Percentiles rank a stretch among this genome's conserved stretches.
phyloP scores from a whole-genome alignment of 2,797 vertebrate species.

The Sorex maritimensis region DNA sequence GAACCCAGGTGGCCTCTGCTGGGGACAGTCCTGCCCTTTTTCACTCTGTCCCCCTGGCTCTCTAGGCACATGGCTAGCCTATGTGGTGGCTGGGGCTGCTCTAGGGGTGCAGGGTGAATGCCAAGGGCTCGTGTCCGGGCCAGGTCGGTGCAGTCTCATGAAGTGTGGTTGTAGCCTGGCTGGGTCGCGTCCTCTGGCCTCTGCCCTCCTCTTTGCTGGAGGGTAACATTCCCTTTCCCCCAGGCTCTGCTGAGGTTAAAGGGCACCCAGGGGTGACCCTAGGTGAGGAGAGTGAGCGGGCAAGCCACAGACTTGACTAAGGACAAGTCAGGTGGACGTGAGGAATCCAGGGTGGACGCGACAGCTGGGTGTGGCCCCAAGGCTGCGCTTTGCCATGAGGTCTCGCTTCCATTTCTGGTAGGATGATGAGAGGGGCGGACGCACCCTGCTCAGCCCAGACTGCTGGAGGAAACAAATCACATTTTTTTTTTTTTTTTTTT shows the following conservation, averaged over 20 bases:
- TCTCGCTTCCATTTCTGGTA: conserved; percentile 67
- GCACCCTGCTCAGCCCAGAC: background rate
- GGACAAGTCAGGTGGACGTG: conserved; percentile 72
- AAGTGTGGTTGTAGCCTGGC: background rate
- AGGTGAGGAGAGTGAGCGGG: background rate
- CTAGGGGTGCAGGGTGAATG: background rate
- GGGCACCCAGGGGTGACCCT: background rate
- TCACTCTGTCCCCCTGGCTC: background rate
- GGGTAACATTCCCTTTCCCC: background rate
- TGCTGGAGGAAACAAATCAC: no score
- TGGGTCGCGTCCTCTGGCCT: background rate
- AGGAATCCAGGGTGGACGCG: conserved; percentile 76
- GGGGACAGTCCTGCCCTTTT: background rate
- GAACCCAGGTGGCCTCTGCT: background rate
- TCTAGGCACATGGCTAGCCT: background rate
- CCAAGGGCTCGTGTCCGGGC: background rate
- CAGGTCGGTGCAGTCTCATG: background rate
- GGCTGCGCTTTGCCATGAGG: conserved; percentile 61
- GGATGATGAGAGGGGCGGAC: background rate
- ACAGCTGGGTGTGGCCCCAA: conserved; percentile 27
- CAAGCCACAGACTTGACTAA: background rate
- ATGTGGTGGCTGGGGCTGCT: background rate
- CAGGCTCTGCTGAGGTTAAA: background rate
- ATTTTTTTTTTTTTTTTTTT: no score
- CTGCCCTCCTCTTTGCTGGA: background rate